Percentiles rank a stretch among this genome's conserved stretches.
phyloP scores from a whole-genome alignment of 1,140 invertebrate species.

The Heliothis virescens region DNA sequence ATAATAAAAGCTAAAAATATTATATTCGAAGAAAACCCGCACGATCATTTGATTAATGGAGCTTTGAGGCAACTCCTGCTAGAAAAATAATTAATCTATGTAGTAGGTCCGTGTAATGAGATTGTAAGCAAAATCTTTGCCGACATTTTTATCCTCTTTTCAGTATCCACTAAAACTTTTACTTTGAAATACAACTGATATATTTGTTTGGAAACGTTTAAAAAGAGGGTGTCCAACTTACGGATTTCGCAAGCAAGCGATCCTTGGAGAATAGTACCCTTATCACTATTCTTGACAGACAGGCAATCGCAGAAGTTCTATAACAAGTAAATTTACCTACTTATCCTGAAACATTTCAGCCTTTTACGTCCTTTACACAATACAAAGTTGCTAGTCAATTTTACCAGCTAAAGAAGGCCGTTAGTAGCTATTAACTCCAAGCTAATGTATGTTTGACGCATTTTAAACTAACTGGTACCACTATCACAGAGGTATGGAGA shows the following conservation, averaged over 20 bases:
- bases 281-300: neutral
- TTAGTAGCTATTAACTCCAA: no score
- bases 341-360: no score
- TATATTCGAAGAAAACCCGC: neutral
- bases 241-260: neutral
- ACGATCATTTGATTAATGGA: constrained; percentile 6
- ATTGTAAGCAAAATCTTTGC: neutral
- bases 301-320: neutral
- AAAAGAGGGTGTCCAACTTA: neutral
- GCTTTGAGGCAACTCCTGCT: constrained; percentile 2
- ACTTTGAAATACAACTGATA: neutral
- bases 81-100: neutral
- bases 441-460: no score
- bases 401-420: no score
- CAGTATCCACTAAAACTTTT: neutral
- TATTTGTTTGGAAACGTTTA: no score
- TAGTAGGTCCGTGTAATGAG: neutral
- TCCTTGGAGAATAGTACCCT: neutral
- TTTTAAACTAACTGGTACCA: no score
- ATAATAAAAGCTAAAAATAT: neutral
- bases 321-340: no score
- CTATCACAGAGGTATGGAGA: neutral
- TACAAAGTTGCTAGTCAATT: no score
- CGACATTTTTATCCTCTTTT: neutral
- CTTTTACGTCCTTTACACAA: no score